These are phyloP conservation scores for Mormoops blainvillei DNA, from an alignment of 2,113 vertebrate species.

Conservation along the genomic window DNA sequence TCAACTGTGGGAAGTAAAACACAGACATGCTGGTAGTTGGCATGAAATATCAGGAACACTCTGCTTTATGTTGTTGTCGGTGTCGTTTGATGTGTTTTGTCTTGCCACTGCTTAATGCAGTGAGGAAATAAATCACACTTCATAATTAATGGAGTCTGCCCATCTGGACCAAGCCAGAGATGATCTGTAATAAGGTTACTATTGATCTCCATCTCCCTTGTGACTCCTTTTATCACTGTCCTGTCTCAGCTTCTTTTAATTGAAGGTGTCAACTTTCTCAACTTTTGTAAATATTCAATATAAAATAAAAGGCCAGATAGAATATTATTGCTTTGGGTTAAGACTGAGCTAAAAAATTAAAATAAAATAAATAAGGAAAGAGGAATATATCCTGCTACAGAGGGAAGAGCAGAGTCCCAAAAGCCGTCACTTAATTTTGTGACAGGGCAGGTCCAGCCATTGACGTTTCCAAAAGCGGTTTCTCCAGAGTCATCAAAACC, in stretches of 20 bases:
- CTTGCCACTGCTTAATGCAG: neutral
- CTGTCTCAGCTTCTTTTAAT: slow-evolving; percentile 38
- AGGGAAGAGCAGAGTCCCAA: neutral
- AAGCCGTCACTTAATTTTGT: neutral
- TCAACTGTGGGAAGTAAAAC: neutral
- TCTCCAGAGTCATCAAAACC: neutral
- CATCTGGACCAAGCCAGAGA: slow-evolving; percentile 13
- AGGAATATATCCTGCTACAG: neutral
- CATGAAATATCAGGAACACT: neutral
- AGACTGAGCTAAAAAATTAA: neutral
- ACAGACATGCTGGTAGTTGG: neutral
- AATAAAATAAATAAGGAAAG: neutral
- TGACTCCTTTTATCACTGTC: neutral
- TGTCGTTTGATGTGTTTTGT: neutral
- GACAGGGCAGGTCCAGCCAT: neutral
- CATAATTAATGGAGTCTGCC: slow-evolving; percentile 33
- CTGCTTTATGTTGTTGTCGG: neutral
- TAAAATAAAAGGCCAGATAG: neutral
- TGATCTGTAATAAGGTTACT: slow-evolving; percentile 36
- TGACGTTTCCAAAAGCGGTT: neutral
- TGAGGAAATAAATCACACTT: slow-evolving; percentile 45
- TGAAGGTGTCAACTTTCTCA: slow-evolving; percentile 2
- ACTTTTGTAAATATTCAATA: neutral
- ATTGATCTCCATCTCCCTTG: slow-evolving; percentile 37
- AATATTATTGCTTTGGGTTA: neutral